Evolutionary conservation across 2,888 invertebrate species (phyloP).

Genomic region (Hirudinaria manillensis): DNA sequence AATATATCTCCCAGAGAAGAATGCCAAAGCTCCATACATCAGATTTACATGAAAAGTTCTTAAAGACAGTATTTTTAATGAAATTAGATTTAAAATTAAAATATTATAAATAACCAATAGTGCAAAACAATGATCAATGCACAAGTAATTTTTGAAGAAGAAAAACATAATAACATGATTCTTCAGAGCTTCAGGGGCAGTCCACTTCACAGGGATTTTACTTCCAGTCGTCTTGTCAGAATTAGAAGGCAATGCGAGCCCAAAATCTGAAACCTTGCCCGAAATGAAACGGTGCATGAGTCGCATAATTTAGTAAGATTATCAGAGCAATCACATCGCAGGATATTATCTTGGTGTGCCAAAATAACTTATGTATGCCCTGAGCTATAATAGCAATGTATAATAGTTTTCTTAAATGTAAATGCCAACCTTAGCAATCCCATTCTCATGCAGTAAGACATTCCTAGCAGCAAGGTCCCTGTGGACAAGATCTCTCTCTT

Average conservation of each 20-base stretch:
- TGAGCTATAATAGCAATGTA: too few species aligned
- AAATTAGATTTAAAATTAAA: background rate
- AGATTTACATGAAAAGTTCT: constrained; percentile 98
- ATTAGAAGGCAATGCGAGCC: constrained; percentile 6
- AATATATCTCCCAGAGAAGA: constrained; percentile 97
- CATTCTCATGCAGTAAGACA: constrained; percentile 10
- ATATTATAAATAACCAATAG: background rate
- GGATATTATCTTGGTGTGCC: too few species aligned
- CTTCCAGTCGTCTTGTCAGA: background rate
- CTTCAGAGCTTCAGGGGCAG: constrained; percentile 84
- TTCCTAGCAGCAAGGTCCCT: constrained; percentile 29
- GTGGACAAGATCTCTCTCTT: constrained; percentile 25
- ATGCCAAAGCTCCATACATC: constrained; percentile 99
- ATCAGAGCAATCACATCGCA: too few species aligned
- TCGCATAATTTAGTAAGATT: too few species aligned
- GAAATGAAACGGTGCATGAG: background rate
- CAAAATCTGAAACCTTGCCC: constrained; percentile 26
- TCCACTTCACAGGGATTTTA: constrained; percentile 96
- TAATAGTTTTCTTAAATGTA: too few species aligned
- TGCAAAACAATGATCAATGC: background rate
- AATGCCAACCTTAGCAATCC: constrained; percentile 19
- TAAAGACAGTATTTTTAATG: background rate
- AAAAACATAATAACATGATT: constrained; percentile 14
- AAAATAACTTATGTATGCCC: too few species aligned
- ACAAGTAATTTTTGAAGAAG: background rate